phyloP scores from a whole-genome alignment of 2,113 vertebrate species.

The Etheostoma spectabile region DNA sequence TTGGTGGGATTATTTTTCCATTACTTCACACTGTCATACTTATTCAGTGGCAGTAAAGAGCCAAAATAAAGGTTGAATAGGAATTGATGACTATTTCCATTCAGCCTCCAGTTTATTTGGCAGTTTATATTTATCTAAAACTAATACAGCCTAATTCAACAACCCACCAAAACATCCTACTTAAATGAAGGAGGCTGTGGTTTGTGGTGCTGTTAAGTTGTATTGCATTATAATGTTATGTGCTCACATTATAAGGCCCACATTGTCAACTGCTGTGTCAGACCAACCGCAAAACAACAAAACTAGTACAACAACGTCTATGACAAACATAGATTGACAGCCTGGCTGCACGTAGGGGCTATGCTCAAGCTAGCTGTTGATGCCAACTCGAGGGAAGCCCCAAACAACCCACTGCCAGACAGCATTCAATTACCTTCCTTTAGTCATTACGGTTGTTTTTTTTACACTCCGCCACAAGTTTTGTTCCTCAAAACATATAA shows the following conservation, averaged over 20 bases:
- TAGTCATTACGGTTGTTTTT: background rate
- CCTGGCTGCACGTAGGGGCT: background rate
- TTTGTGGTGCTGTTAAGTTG: constrained; percentile 10
- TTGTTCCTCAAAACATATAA: background rate
- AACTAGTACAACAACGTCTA: background rate
- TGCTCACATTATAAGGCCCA: constrained; percentile 2
- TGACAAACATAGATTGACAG: background rate
- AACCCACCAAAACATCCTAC: background rate
- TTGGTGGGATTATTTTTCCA: constrained; percentile 6
- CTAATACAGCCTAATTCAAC: background rate
- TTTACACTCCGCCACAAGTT: background rate
- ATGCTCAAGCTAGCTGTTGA: background rate
- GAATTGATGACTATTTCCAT: background rate
- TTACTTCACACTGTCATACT: constrained; percentile 6
- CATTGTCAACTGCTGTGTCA: constrained; percentile 3
- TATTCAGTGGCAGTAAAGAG: constrained; percentile 11
- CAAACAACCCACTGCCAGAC: background rate
- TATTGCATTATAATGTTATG: background rate
- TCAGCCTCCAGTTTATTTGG: background rate
- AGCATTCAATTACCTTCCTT: constrained; percentile 4
- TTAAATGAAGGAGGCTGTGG: background rate
- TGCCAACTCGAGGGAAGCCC: constrained; percentile 5
- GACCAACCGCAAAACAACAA: background rate
- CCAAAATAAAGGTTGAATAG: constrained; percentile 4
- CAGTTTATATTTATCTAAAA: constrained; percentile 10